Evolutionary conservation across 2,113 vertebrate species (phyloP).

Genomic region (Cynoglossus semilaevis): DNA sequence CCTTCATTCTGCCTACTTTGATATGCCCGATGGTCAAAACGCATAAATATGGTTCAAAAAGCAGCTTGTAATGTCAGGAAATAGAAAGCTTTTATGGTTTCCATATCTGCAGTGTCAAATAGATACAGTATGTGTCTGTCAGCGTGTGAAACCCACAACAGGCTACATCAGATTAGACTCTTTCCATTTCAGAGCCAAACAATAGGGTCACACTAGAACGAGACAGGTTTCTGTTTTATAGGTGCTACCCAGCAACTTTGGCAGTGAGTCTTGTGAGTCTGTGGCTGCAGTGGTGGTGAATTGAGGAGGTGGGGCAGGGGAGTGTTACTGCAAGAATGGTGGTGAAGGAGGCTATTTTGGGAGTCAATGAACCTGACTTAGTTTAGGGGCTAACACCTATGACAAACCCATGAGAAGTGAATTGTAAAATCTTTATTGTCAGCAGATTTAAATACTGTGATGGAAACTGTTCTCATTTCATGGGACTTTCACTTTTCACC

Average conservation of each 20-base stretch:
- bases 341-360: conserved; percentile 54
- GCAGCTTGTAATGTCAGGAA: conserved; percentile 18
- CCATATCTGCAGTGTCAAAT: conserved; percentile 39
- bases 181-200: conserved; percentile 66
- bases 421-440: conserved; percentile 26
- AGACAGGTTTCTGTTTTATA: conserved; percentile 63
- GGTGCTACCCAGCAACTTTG: conserved; percentile 61
- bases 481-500: too few relatives aligned
- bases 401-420: conserved; percentile 46
- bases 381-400: conserved; percentile 41
- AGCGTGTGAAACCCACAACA: conserved; percentile 29
- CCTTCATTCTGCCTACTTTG: conserved; percentile 6
- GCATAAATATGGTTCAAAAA: conserved; percentile 19
- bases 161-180: conserved; percentile 56
- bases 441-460: conserved; percentile 14
- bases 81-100: conserved; percentile 28
- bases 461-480: background rate
- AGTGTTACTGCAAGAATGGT: conserved; percentile 49
- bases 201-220: conserved; percentile 48
- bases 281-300: conserved; percentile 59
- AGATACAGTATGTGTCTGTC: conserved; percentile 43
- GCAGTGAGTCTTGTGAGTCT: conserved; percentile 48
- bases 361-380: conserved; percentile 47
- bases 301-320: conserved; percentile 36
- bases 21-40: conserved; percentile 7